Percentiles rank a stretch among this genome's conserved stretches.
phyloP scores from a whole-genome alignment of 2,113 vertebrate genomes.

The Callocephalon fimbriatum region DNA sequence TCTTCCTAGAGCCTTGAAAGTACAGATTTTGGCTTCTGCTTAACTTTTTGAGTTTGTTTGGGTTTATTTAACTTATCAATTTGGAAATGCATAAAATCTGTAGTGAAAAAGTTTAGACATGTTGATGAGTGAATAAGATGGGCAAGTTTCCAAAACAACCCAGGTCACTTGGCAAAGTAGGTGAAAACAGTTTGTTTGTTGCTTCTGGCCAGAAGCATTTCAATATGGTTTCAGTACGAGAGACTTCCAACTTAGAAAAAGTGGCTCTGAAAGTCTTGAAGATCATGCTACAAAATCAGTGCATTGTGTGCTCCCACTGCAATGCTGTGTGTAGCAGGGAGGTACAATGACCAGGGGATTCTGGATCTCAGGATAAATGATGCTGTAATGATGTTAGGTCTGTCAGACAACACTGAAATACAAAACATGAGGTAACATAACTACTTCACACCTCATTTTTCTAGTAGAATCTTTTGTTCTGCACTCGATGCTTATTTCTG shows the following conservation, averaged over 20 bases:
- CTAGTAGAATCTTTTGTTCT: neutral
- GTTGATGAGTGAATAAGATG: neutral
- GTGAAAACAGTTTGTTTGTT: neutral
- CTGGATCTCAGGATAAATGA: neutral
- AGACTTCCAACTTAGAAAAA: neutral
- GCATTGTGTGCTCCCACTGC: neutral
- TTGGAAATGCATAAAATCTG: neutral
- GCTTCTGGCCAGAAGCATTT: neutral
- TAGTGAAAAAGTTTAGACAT: neutral
- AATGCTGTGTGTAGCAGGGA: neutral
- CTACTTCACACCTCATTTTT: neutral
- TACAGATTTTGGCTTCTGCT: neutral
- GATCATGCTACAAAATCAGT: neutral
- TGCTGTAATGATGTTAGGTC: neutral
- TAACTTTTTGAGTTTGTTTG: neutral
- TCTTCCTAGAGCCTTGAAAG: slow-evolving; percentile 2
- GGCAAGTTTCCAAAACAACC: neutral
- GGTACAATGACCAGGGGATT: neutral
- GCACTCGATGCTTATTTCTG: neutral
- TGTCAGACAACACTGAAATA: neutral
- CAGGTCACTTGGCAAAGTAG: neutral
- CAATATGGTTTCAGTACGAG: neutral
- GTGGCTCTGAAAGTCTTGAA: neutral
- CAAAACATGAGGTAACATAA: neutral
- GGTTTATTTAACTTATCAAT: neutral